Percentiles rank a stretch among this genome's conserved stretches.
Conservation (phyloP, 2,888 invertebrate species). For the Sarcophaga caerulescens region DNA sequence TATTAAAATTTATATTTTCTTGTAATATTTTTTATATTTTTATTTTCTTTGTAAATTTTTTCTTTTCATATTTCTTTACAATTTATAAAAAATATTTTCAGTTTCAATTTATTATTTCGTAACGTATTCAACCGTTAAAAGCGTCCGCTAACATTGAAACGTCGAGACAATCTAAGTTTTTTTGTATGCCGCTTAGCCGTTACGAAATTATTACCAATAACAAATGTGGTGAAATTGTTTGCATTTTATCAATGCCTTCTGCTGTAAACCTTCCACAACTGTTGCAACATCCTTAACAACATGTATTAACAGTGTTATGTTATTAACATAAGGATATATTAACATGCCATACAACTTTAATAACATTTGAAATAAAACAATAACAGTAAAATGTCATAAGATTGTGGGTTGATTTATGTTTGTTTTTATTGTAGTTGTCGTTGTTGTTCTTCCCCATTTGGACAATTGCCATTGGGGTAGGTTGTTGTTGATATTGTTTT, state of each 20-base stretch:
- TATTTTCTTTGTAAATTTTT: not conserved
- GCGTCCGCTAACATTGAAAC: slow-evolving; percentile 55
- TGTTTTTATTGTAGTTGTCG: not conserved
- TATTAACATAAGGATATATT: not conserved
- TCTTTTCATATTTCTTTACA: not conserved
- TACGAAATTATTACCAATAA: slow-evolving; percentile 38
- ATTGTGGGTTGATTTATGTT: not conserved
- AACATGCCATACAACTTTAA: not conserved
- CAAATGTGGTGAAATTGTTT: slow-evolving; percentile 52
- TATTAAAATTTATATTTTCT: not conserved
- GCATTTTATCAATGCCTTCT: no score
- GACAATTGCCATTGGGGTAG: slow-evolving; percentile 40
- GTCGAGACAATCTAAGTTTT: slow-evolving; percentile 57
- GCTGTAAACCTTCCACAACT: no score
- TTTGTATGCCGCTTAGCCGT: slow-evolving; percentile 35
- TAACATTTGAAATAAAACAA: not conserved
- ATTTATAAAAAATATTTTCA: no score
- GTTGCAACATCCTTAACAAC: slow-evolving; percentile 7
- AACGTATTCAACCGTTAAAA: slow-evolving; percentile 35
- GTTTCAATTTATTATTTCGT: no score
- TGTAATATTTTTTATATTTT: not conserved
- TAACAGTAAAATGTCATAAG: not conserved
- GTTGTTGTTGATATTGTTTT: slow-evolving; percentile 1
- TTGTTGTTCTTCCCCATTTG: not conserved
- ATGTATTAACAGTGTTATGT: slow-evolving; percentile 12